phyloP scores from a whole-genome alignment of 2,113 vertebrate species.

The Ondatra zibethicus region DNA sequence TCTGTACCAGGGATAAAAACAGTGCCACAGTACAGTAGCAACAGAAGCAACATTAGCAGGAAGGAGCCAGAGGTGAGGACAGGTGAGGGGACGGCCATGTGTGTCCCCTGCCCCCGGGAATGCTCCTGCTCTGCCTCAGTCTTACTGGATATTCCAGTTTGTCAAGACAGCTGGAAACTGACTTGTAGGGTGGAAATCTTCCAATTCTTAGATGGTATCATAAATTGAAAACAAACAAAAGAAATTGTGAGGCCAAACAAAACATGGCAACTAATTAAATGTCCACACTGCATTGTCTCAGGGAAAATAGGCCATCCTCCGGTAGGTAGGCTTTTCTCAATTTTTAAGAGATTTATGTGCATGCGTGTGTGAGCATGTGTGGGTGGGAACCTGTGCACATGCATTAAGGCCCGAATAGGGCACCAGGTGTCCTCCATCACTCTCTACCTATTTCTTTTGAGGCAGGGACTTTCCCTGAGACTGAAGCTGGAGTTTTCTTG shows the following conservation, averaged over 20 bases:
- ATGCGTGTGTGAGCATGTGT: too few relatives aligned
- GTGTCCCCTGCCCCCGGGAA: too few relatives aligned
- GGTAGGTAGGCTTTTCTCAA: background rate
- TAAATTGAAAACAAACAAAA: constrained; percentile 43
- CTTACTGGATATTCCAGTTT: background rate
- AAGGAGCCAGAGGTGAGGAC: background rate
- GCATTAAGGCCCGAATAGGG: background rate
- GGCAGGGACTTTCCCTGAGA: background rate
- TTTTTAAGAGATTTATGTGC: background rate
- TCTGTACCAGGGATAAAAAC: background rate
- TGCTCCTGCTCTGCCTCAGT: background rate
- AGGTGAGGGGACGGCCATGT: too few relatives aligned
- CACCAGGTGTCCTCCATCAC: background rate
- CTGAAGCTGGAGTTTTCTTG: too few relatives aligned
- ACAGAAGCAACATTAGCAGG: background rate
- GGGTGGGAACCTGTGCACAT: background rate
- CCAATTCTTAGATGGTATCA: background rate
- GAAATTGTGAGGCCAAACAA: background rate
- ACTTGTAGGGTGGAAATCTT: background rate
- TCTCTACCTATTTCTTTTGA: background rate
- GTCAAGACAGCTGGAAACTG: constrained; percentile 10
- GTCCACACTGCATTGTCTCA: background rate
- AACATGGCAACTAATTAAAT: background rate
- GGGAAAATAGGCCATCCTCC: background rate
- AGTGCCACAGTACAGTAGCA: accelerated